Evolutionary conservation across 2,888 invertebrate genomes (phyloP).

Genomic region (Pammene aurita): DNA sequence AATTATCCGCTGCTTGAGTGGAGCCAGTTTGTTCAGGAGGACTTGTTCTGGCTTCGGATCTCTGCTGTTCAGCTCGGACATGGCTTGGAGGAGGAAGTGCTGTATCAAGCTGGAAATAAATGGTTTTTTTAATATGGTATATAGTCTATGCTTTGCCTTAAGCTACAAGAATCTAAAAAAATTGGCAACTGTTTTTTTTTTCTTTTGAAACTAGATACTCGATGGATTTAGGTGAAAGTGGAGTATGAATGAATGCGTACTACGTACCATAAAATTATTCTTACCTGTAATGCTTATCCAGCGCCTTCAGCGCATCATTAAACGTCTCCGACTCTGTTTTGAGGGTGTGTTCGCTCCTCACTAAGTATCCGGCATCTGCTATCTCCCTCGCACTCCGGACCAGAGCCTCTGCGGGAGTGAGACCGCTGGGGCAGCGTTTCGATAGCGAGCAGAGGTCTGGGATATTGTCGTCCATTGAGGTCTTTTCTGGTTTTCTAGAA

Average conservation of each 20-base stretch:
- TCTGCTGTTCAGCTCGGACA: conserved; percentile 55
- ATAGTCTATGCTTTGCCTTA: no score
- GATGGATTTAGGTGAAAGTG: no score
- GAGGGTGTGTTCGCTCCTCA: conserved; percentile 69
- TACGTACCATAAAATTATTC: no score
- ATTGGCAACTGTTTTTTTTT: no score
- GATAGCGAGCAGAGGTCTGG: conserved; percentile 67
- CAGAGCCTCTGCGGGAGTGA: conserved; percentile 66
- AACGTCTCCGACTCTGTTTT: conserved; percentile 64
- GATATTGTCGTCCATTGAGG: conserved; percentile 67
- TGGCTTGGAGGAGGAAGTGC: conserved; percentile 64
- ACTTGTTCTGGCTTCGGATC: conserved; percentile 63
- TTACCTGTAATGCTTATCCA: conserved; percentile 73
- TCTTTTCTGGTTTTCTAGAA: conserved; percentile 66
- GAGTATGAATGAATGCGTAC: no score
- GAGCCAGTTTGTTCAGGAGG: conserved; percentile 65
- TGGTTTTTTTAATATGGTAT: no score
- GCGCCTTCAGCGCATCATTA: conserved; percentile 64
- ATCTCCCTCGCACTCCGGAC: conserved; percentile 67
- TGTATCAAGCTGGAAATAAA: conserved; percentile 65
- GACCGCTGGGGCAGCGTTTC: conserved; percentile 57
- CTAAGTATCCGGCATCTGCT: conserved; percentile 64
- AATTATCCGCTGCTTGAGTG: conserved; percentile 64
- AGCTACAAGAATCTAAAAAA: no score
- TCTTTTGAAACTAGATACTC: no score